Evolutionary conservation across 2,888 invertebrate genomes (phyloP).

Genomic region (Fragum whitleyi): DNA sequence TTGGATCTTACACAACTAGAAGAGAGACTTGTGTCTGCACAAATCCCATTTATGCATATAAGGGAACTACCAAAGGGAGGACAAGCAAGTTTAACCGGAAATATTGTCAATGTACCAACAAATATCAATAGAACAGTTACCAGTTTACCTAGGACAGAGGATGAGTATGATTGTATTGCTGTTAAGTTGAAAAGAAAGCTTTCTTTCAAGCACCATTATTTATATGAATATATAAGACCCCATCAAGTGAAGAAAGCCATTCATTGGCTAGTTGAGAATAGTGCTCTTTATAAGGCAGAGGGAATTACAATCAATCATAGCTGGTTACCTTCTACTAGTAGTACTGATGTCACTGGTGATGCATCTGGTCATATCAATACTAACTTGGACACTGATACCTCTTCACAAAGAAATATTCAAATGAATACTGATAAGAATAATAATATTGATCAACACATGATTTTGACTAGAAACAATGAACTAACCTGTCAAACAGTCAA

Average conservation of each 20-base stretch:
- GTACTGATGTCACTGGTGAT: too few relatives aligned
- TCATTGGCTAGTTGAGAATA: constrained; percentile 61
- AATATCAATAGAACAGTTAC: constrained; percentile 57
- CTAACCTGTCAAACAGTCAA: too few relatives aligned
- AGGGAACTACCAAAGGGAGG: too few relatives aligned
- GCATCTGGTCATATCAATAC: background rate
- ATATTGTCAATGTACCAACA: constrained; percentile 79
- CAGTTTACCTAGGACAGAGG: constrained; percentile 36
- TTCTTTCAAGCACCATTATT: constrained; percentile 32
- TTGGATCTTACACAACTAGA: constrained; percentile 69
- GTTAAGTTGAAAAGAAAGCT: constrained; percentile 55
- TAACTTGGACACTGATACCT: too few relatives aligned
- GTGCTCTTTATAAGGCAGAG: constrained; percentile 38
- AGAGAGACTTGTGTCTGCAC: constrained; percentile 81
- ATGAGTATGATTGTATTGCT: constrained; percentile 55
- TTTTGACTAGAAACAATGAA: too few relatives aligned
- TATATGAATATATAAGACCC: constrained; percentile 58
- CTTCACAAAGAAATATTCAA: too few relatives aligned
- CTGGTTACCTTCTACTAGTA: too few relatives aligned
- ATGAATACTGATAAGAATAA: too few relatives aligned
- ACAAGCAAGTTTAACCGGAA: constrained; percentile 63
- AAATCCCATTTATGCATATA: too few relatives aligned
- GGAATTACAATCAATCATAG: constrained; percentile 29
- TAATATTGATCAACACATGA: too few relatives aligned
- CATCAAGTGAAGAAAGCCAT: constrained; percentile 47